phyloP scores from a whole-genome alignment of 2,113 vertebrate species.

The Tonatia bakeri region DNA sequence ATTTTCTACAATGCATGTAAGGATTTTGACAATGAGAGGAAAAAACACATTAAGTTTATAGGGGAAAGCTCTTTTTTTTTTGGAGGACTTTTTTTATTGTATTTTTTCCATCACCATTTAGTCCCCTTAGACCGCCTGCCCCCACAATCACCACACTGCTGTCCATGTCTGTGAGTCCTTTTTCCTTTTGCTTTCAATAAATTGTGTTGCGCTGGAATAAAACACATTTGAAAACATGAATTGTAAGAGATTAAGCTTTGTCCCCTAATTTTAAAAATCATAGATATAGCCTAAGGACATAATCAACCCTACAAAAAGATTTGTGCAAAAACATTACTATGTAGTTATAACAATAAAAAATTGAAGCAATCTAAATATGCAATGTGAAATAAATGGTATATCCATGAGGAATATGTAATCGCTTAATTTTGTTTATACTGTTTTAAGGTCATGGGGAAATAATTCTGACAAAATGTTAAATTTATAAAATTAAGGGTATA shows the following conservation, averaged over 20 bases:
- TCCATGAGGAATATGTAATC: background rate
- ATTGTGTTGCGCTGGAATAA: background rate
- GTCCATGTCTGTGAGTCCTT: too few species aligned
- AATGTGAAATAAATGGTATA: background rate
- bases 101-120: too few species aligned
- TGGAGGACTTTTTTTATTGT: too few species aligned
- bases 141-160: too few species aligned
- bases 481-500: background rate
- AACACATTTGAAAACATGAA: constrained; percentile 1
- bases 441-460: background rate
- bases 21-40: background rate
- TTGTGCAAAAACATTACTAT: background rate
- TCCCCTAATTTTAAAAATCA: background rate
- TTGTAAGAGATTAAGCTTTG: background rate
- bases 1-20: background rate
- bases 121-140: too few species aligned
- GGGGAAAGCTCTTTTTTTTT: background rate
- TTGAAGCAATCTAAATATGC: background rate
- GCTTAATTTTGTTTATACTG: background rate
- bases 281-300: background rate
- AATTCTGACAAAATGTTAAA: background rate
- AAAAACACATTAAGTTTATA: background rate
- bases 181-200: background rate
- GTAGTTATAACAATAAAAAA: constrained; percentile 9
- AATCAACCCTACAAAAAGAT: background rate